A percentile compares a stretch with the other conserved stretches of the same genome.
Conservation (phyloP, 2,888 invertebrate species). For the Isoperla grammatica region DNA sequence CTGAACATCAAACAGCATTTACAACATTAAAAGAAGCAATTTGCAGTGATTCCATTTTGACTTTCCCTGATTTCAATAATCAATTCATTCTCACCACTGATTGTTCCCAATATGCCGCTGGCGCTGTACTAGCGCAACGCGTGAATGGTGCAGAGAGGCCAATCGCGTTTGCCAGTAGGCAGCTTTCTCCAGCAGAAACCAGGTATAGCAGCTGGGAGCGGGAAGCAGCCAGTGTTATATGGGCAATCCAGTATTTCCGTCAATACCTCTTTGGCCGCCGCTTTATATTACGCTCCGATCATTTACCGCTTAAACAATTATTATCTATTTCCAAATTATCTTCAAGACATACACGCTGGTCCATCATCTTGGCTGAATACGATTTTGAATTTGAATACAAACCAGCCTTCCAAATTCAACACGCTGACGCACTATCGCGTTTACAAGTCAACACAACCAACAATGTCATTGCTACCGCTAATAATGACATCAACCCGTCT, state of each 20-base stretch:
- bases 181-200: constrained; percentile 28
- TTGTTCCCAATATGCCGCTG: constrained; percentile 32
- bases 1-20: constrained; percentile 27
- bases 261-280: constrained; percentile 29
- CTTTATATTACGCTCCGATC: constrained; percentile 29
- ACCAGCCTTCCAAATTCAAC: no score
- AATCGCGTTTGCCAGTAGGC: constrained; percentile 28
- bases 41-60: constrained; percentile 29
- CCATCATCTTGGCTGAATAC: no score
- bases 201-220: constrained; percentile 30
- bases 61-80: constrained; percentile 31
- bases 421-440: no score
- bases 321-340: not conserved
- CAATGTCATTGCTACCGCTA: no score
- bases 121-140: constrained; percentile 33
- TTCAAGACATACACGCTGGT: no score
- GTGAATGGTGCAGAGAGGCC: constrained; percentile 27
- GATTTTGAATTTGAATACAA: no score
- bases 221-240: constrained; percentile 1
- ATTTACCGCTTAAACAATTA: constrained; percentile 27
- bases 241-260: not conserved
- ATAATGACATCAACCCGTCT: no score
- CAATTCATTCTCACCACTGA: constrained; percentile 34
- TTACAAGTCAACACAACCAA: no score
- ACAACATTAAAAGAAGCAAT: constrained; percentile 26